phyloP scores from a whole-genome alignment of 2,888 invertebrate genomes.

The Caradrina kadenii region DNA sequence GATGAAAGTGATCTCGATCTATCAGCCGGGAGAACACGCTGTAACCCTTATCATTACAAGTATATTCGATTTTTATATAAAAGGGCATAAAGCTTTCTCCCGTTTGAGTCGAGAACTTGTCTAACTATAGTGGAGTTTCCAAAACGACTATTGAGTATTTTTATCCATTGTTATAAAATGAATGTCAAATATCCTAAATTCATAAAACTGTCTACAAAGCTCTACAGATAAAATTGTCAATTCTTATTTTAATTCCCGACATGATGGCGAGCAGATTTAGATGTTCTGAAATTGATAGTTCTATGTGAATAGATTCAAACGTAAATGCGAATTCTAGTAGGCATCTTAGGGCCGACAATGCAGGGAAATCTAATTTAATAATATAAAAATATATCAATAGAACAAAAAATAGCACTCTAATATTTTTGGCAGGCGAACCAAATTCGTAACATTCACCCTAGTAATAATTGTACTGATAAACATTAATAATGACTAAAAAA shows the following conservation, averaged over 20 bases:
- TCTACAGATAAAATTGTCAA: conserved; percentile 33
- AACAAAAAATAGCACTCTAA: conserved; percentile 66
- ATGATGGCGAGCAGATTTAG: conserved; percentile 24
- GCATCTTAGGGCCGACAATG: conserved; percentile 41
- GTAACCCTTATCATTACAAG: neutral
- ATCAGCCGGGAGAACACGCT: conserved; percentile 2
- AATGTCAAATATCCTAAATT: conserved; percentile 19
- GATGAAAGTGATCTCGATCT: conserved; percentile 2
- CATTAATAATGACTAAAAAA: conserved; percentile 64
- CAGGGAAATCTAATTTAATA: conserved; percentile 45
- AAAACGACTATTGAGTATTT: conserved; percentile 48
- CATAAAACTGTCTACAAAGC: conserved; percentile 38
- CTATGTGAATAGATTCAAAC: conserved; percentile 21
- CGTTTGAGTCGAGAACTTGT: conserved; percentile 20
- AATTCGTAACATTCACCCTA: conserved; percentile 40
- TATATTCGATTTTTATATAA: neutral
- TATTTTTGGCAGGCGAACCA: conserved; percentile 61
- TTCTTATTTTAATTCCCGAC: conserved; percentile 20
- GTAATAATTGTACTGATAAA: conserved; percentile 63
- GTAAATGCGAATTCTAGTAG: conserved; percentile 53
- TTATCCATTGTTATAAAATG: conserved; percentile 32
- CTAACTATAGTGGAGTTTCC: conserved; percentile 21
- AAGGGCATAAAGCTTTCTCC: conserved; percentile 2
- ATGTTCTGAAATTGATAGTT: conserved; percentile 30
- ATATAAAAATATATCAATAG: conserved; percentile 63